Conservation (phyloP, 2,797 vertebrate genomes). For the Selene dorsalis region DNA sequence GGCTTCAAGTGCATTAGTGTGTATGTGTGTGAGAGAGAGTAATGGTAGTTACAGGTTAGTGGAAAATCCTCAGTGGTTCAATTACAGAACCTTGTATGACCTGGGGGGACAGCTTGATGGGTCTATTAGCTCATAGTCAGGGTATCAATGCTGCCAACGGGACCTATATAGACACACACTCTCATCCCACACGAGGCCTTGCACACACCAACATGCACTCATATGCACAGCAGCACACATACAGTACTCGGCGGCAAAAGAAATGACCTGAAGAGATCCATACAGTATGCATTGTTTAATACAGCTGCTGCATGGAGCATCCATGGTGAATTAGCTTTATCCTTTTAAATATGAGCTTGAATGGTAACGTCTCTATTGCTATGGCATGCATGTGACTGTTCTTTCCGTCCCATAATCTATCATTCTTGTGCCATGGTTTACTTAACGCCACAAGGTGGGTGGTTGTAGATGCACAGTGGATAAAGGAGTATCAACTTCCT, state of each 20-base stretch:
- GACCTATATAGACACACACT: slow-evolving; percentile 33
- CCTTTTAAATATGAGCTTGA: not conserved
- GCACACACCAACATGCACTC: slow-evolving; percentile 4
- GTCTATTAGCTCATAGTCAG: slow-evolving; percentile 77
- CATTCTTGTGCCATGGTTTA: not conserved
- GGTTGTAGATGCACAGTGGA: not conserved
- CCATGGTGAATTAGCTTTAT: not conserved
- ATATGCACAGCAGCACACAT: slow-evolving; percentile 6
- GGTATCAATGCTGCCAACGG: slow-evolving; percentile 58
- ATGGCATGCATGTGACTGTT: not conserved
- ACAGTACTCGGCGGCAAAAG: slow-evolving; percentile 7
- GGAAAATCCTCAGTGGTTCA: slow-evolving; percentile 74
- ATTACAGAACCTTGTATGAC: slow-evolving; percentile 73
- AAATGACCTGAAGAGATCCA: slow-evolving; percentile 7
- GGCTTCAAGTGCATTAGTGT: slow-evolving; percentile 26
- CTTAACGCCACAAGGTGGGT: not conserved
- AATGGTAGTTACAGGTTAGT: slow-evolving; percentile 64
- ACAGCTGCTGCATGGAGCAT: slow-evolving; percentile 4
- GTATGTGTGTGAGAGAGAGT: slow-evolving; percentile 20
- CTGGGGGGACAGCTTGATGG: slow-evolving; percentile 69
- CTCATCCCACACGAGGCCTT: not conserved
- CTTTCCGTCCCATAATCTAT: not conserved
- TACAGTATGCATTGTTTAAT: slow-evolving; percentile 5
- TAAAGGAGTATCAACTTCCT: too few relatives aligned
- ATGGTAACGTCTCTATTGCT: not conserved